These are phyloP conservation scores for Pedionomus torquatus DNA, from an alignment of 2,113 vertebrate species.

Conservation along the genomic window DNA sequence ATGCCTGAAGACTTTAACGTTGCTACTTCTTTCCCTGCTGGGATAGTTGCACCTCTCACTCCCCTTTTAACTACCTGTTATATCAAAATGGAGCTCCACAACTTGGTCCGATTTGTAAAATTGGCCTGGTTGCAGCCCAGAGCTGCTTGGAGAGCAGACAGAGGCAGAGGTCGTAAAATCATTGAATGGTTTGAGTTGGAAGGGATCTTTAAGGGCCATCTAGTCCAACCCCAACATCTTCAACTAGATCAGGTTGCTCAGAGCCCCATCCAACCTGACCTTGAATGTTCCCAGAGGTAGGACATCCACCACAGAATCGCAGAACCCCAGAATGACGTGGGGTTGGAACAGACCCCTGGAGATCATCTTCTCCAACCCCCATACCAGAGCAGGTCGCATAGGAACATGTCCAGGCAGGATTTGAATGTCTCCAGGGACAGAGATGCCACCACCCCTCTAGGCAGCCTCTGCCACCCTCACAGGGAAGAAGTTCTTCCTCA, in stretches of 20 bases:
- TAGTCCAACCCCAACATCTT: not conserved
- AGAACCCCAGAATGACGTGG: too few relatives aligned
- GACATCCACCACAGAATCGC: not conserved
- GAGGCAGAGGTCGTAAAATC: not conserved
- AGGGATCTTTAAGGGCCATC: not conserved
- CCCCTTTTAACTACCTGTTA: not conserved
- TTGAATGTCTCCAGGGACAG: too few relatives aligned
- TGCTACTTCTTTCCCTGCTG: not conserved
- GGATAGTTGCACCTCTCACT: not conserved
- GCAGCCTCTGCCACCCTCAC: too few relatives aligned
- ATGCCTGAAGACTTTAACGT: accelerated
- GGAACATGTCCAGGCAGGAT: too few relatives aligned
- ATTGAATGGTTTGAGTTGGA: not conserved
- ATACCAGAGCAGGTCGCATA: too few relatives aligned
- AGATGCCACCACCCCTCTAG: too few relatives aligned
- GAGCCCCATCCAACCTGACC: not conserved
- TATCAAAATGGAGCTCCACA: not conserved
- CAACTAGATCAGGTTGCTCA: not conserved
- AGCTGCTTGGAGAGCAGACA: accelerated
- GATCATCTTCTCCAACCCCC: too few relatives aligned
- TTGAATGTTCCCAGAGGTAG: not conserved
- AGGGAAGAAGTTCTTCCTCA: too few relatives aligned
- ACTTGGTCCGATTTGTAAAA: not conserved
- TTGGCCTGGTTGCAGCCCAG: not conserved
- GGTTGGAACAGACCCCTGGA: too few relatives aligned